Conservation (phyloP, 2,888 invertebrate genomes). For the Aleiodes leptofemur region DNA sequence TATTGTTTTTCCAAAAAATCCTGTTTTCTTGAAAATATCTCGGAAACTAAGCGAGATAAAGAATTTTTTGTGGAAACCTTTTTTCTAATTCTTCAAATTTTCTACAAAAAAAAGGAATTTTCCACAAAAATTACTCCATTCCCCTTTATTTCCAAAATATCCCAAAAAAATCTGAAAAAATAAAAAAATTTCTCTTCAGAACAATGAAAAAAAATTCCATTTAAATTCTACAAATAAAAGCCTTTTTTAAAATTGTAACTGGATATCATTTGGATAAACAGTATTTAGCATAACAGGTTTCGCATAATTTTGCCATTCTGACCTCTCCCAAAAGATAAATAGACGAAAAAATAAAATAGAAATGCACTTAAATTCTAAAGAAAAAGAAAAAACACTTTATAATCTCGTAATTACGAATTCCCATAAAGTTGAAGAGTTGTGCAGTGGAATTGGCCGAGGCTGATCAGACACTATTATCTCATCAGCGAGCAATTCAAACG, state of each 20-base stretch:
- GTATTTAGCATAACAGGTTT: conserved; percentile 35
- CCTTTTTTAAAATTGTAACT: too few species aligned
- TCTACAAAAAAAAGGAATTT: too few species aligned
- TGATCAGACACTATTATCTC: conserved; percentile 73
- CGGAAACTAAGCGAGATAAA: too few species aligned
- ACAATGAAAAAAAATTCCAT: too few species aligned
- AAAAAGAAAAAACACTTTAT: background rate
- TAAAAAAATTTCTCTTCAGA: too few species aligned
- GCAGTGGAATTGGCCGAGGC: conserved; percentile 77
- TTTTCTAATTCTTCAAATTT: too few species aligned
- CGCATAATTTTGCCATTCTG: background rate
- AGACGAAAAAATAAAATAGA: background rate
- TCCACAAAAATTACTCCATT: too few species aligned
- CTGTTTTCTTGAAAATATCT: too few species aligned
- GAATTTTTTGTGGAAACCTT: too few species aligned
- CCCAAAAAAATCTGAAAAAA: too few species aligned
- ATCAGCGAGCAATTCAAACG: conserved; percentile 57
- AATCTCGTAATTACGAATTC: conserved; percentile 2
- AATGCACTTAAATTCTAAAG: background rate
- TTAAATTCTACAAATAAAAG: background rate
- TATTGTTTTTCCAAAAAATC: too few species aligned
- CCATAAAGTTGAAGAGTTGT: conserved; percentile 74
- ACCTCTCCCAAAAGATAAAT: background rate
- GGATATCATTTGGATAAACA: background rate
- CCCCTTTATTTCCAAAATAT: too few species aligned